A percentile compares a stretch with the other conserved stretches of the same genome.
These are phyloP conservation scores for Bombylius discolor DNA, from an alignment of 2,888 invertebrate genomes.

Conservation along the genomic window DNA sequence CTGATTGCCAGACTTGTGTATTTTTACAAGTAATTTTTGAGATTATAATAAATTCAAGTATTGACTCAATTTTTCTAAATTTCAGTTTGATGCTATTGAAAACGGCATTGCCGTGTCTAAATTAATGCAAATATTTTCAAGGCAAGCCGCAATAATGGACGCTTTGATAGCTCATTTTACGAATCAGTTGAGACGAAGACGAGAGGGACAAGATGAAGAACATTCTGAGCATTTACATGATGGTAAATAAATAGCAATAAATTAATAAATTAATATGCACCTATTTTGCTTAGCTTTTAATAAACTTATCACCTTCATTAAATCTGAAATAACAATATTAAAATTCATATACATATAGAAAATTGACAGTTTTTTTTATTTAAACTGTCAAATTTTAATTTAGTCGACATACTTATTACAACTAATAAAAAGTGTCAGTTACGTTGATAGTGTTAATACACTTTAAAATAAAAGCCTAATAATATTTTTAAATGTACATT, in stretches of 20 bases:
- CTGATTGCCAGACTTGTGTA: constrained; percentile 79
- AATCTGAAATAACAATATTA: too few relatives aligned
- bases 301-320: too few relatives aligned
- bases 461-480: too few relatives aligned
- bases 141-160: constrained; percentile 77
- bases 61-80: constrained; percentile 6
- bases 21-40: constrained; percentile 54
- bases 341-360: too few relatives aligned
- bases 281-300: too few relatives aligned
- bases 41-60: too few relatives aligned
- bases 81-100: constrained; percentile 36
- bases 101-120: constrained; percentile 37
- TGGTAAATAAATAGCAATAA: constrained; percentile 23
- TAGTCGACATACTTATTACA: too few relatives aligned
- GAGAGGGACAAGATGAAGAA: constrained; percentile 34
- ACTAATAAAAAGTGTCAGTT: too few relatives aligned
- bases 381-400: too few relatives aligned
- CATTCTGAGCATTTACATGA: constrained; percentile 34
- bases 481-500: constrained; percentile 10
- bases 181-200: constrained; percentile 54
- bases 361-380: too few relatives aligned
- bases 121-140: constrained; percentile 41
- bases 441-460: too few relatives aligned
- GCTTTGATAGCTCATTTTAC: constrained; percentile 72
- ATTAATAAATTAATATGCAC: too few relatives aligned